Evolutionary conservation across 2,888 invertebrate species (phyloP).

Genomic region (Diogma glabrata): DNA sequence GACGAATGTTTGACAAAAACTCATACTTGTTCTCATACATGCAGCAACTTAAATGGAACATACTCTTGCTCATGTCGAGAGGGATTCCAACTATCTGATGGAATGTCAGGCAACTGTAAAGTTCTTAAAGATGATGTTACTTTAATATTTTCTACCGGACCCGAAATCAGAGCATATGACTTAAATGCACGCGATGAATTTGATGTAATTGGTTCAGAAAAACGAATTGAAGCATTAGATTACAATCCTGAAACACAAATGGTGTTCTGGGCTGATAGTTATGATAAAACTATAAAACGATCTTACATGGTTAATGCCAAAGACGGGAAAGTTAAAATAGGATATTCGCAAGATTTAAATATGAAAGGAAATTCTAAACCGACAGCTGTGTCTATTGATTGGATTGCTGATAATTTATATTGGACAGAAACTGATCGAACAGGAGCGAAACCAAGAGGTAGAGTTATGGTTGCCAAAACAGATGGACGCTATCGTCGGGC

Average conservation of each 20-base stretch:
- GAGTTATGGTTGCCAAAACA: slow-evolving; percentile 76
- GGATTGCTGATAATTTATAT: slow-evolving; percentile 86
- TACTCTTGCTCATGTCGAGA: slow-evolving; percentile 77
- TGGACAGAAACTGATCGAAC: slow-evolving; percentile 81
- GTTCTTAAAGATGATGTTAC: slow-evolving; percentile 53
- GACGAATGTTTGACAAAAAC: slow-evolving; percentile 76
- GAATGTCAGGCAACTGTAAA: slow-evolving; percentile 72
- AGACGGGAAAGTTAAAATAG: slow-evolving; percentile 64
- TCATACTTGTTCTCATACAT: slow-evolving; percentile 88
- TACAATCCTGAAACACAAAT: slow-evolving; percentile 74
- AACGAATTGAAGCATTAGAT: slow-evolving; percentile 84
- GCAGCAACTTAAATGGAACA: slow-evolving; percentile 82
- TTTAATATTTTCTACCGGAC: slow-evolving; percentile 68
- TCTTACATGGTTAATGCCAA: slow-evolving; percentile 78
- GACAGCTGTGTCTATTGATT: slow-evolving; percentile 84
- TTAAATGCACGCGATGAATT: slow-evolving; percentile 55
- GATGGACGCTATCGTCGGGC: slow-evolving; percentile 83
- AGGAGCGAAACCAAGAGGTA: slow-evolving; percentile 61
- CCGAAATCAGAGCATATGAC: slow-evolving; percentile 69
- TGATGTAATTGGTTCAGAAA: slow-evolving; percentile 71
- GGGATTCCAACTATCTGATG: slow-evolving; percentile 67
- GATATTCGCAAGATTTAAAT: slow-evolving; percentile 76
- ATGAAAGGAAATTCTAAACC: slow-evolving; percentile 76
- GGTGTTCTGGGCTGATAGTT: slow-evolving; percentile 92
- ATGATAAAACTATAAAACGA: slow-evolving; percentile 79